phyloP scores from a whole-genome alignment of 2,888 invertebrate genomes.

The Plagodis dolabraria region DNA sequence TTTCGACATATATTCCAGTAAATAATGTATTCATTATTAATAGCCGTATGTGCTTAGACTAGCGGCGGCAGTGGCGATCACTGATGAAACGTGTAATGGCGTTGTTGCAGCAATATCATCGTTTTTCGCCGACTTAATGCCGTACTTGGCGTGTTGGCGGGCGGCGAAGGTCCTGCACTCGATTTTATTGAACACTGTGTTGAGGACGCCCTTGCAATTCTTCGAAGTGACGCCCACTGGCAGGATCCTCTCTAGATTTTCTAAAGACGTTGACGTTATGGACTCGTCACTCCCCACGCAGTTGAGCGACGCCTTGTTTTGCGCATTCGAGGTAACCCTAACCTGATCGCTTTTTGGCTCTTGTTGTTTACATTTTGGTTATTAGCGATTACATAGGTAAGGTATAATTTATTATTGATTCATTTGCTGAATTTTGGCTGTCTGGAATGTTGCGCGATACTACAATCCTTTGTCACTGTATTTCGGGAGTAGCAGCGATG shows the following conservation, averaged over 20 bases:
- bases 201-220: conserved; percentile 89
- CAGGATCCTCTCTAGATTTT: conserved; percentile 89
- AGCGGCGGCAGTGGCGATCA: conserved; percentile 21
- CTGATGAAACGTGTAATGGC: conserved; percentile 51
- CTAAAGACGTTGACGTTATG: conserved; percentile 90
- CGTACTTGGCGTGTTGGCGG: conserved; percentile 88
- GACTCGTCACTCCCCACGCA: conserved; percentile 88
- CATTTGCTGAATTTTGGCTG: conserved; percentile 26
- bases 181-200: conserved; percentile 84
- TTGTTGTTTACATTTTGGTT: conserved; percentile 14
- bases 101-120: conserved; percentile 88
- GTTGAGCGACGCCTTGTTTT: conserved; percentile 88
- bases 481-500: conserved; percentile 5
- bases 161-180: conserved; percentile 87
- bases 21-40: conserved; percentile 77
- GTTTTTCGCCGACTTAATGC: conserved; percentile 88
- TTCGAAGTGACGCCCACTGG: conserved; percentile 92
- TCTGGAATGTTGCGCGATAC: conserved; percentile 11
- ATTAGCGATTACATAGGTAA: conserved; percentile 34
- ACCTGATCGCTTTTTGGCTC: conserved; percentile 8
- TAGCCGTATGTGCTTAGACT: conserved; percentile 23
- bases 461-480: neutral
- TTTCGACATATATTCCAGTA: conserved; percentile 41
- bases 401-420: conserved; percentile 20
- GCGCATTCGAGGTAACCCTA: conserved; percentile 88